These are phyloP conservation scores for Drosophila longiperda DNA, from an alignment of 2,888 invertebrate species.

Conservation along the genomic window DNA sequence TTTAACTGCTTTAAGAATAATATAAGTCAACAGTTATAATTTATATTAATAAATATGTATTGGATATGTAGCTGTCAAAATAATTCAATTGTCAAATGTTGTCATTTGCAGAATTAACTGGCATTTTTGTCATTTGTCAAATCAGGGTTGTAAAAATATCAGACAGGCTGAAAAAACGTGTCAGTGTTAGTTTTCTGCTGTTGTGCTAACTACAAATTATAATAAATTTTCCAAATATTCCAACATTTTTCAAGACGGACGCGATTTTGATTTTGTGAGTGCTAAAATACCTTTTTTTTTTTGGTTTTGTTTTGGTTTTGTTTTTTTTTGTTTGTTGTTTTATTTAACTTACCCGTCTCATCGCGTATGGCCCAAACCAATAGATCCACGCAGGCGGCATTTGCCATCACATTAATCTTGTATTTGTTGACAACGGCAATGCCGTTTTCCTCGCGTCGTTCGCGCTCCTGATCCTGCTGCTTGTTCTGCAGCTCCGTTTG, in stretches of 20 bases:
- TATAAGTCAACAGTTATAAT: too few relatives aligned
- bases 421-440: constrained; percentile 92
- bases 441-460: constrained; percentile 92
- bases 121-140: too few relatives aligned
- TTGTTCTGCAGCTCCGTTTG: constrained; percentile 96
- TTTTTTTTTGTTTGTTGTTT: background rate
- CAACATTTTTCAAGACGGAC: background rate
- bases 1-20: too few relatives aligned
- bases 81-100: too few relatives aligned
- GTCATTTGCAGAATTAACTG: too few relatives aligned
- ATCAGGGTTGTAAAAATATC: too few relatives aligned
- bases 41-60: too few relatives aligned
- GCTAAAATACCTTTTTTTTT: background rate
- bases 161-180: too few relatives aligned
- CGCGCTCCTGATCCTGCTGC: constrained; percentile 93
- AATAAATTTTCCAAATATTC: background rate
- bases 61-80: too few relatives aligned
- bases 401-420: constrained; percentile 97
- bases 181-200: too few relatives aligned
- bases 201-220: background rate
- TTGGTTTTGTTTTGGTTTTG: too few relatives aligned
- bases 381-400: constrained; percentile 98
- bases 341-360: constrained; percentile 91
- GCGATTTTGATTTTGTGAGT: background rate
- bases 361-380: constrained; percentile 99